A percentile compares a stretch with the other conserved stretches of the same genome.
Evolutionary conservation across 2,888 invertebrate genomes (phyloP).

Genomic region (Andrena bucephala): DNA sequence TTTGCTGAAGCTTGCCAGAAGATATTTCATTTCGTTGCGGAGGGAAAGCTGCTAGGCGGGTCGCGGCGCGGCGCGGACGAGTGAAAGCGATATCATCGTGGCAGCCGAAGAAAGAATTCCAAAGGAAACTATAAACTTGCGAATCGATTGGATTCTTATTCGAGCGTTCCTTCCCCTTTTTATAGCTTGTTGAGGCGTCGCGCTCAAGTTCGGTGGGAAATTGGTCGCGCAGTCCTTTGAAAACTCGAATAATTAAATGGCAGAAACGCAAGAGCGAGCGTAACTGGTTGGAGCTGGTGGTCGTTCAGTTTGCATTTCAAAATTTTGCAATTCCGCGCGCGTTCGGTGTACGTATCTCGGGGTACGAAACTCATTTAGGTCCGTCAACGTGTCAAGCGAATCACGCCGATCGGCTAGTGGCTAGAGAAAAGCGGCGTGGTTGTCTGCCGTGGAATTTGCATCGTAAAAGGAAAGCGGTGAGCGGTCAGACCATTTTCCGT

Average conservation of each 20-base stretch:
- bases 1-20: conserved; percentile 68
- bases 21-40: conserved; percentile 69
- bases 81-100: conserved; percentile 52
- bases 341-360: conserved; percentile 9
- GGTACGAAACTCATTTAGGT: conserved; percentile 52
- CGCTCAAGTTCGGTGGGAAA: neutral
- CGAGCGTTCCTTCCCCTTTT: neutral
- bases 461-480: conserved; percentile 70
- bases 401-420: conserved; percentile 43
- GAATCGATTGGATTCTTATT: conserved; percentile 8
- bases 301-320: conserved; percentile 39
- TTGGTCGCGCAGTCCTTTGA: neutral
- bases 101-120: conserved; percentile 14
- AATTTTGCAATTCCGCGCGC: conserved; percentile 35
- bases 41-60: neutral
- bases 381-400: conserved; percentile 49
- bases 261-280: neutral
- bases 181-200: neutral
- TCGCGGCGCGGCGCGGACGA: conserved; percentile 15
- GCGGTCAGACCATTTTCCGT: conserved; percentile 59
- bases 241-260: neutral
- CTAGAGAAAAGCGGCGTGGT: conserved; percentile 44
- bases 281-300: neutral
- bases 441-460: conserved; percentile 73
- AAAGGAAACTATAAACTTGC: conserved; percentile 21